A percentile compares a stretch with the other conserved stretches of the same genome.
Conservation (phyloP, 2,888 invertebrate genomes). For the Apamea crenata region DNA sequence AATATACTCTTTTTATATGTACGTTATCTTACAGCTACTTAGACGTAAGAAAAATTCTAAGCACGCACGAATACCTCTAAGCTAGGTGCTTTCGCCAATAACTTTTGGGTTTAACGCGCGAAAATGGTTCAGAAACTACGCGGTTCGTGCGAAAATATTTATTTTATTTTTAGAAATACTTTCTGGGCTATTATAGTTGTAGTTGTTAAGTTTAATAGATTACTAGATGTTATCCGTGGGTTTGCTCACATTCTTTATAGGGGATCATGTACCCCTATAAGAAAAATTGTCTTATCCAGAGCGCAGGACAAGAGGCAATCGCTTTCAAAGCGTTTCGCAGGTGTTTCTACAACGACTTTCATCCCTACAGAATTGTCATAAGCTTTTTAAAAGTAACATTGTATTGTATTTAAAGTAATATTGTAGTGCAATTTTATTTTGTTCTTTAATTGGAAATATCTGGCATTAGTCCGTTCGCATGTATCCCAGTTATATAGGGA, state of each 20-base stretch:
- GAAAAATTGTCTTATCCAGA: neutral
- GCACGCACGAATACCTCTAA: slow-evolving; percentile 44
- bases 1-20: slow-evolving; percentile 28
- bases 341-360: neutral
- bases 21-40: slow-evolving; percentile 34
- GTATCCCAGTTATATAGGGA: too few species aligned
- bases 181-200: neutral
- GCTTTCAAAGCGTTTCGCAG: neutral
- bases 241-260: neutral
- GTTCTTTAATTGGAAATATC: too few species aligned
- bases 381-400: too few species aligned
- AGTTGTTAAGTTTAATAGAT: neutral
- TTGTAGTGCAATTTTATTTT: too few species aligned
- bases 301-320: neutral
- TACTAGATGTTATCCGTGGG: neutral
- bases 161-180: slow-evolving; percentile 26
- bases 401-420: too few species aligned
- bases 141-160: slow-evolving; percentile 23
- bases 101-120: slow-evolving; percentile 35
- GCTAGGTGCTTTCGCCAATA: slow-evolving; percentile 39
- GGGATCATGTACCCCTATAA: neutral
- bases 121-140: slow-evolving; percentile 39
- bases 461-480: too few species aligned
- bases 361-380: neutral
- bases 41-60: slow-evolving; percentile 36